Percentiles rank a stretch among this genome's conserved stretches.
phyloP scores from a whole-genome alignment of 53 echinoderm and acorn worm genomes.

The Arbacia lixula region DNA sequence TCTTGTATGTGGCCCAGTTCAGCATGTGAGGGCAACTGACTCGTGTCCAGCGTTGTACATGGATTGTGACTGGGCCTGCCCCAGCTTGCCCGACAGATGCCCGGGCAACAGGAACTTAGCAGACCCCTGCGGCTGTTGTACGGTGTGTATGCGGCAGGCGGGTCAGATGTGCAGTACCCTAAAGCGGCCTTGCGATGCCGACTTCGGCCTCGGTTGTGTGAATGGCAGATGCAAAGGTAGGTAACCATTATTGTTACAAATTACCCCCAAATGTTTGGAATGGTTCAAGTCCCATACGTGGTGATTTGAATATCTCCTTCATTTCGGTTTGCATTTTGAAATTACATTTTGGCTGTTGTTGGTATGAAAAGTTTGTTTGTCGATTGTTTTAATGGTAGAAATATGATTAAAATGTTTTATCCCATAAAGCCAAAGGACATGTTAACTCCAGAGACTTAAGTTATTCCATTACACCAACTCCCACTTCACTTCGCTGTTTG shows the following conservation, averaged over 20 bases:
- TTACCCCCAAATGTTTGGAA: too few relatives aligned
- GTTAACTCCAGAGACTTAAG: too few relatives aligned
- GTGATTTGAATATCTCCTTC: too few relatives aligned
- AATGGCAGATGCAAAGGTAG: slow-evolving; percentile 87
- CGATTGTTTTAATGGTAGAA: too few relatives aligned
- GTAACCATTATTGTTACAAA: slow-evolving; percentile 1
- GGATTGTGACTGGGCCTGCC: slow-evolving; percentile 83
- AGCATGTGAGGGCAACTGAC: slow-evolving; percentile 48
- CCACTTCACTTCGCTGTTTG: too few relatives aligned
- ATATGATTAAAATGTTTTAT: too few relatives aligned
- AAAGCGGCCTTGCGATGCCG: slow-evolving; percentile 80
- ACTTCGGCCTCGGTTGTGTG: slow-evolving; percentile 76
- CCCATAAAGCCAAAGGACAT: too few relatives aligned
- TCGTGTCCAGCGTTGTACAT: slow-evolving; percentile 72
- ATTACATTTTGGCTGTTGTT: too few relatives aligned
- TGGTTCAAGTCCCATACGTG: too few relatives aligned
- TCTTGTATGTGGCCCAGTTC: not conserved
- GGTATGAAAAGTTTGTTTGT: too few relatives aligned
- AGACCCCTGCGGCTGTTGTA: slow-evolving; percentile 87
- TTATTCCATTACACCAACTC: too few relatives aligned
- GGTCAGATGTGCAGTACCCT: slow-evolving; percentile 80
- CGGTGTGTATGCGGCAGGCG: slow-evolving; percentile 83
- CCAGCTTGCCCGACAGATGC: slow-evolving; percentile 68
- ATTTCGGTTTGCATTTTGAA: too few relatives aligned
- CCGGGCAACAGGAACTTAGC: slow-evolving; percentile 67